phyloP scores from a whole-genome alignment of 2,113 vertebrate species.

The Alectura lathami region DNA sequence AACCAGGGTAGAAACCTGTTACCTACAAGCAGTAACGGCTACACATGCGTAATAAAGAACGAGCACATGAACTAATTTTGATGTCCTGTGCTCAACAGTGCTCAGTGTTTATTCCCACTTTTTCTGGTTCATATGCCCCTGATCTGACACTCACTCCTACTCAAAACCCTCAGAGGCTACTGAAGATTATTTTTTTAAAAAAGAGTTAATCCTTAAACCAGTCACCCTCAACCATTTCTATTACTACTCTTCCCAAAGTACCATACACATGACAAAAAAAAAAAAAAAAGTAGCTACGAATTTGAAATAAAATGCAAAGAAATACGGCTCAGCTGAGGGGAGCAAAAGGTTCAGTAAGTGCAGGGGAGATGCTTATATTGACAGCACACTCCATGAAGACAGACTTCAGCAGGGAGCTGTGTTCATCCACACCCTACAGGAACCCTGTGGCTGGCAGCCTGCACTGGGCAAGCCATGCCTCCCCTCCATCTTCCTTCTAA shows the following conservation, averaged over 20 bases:
- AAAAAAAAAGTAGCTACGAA: background rate
- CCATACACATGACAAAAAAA: background rate
- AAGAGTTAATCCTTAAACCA: background rate
- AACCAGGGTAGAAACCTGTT: background rate
- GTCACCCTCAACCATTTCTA: background rate
- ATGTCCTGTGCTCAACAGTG: background rate
- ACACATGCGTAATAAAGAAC: fast-evolving
- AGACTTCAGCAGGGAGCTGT: background rate
- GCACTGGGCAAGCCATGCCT: background rate
- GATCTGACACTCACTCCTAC: background rate
- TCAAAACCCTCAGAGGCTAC: background rate
- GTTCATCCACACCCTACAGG: background rate
- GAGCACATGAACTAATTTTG: background rate
- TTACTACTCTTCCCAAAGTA: background rate
- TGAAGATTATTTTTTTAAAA: background rate
- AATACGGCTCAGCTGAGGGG: background rate
- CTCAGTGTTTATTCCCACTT: background rate
- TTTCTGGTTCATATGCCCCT: background rate
- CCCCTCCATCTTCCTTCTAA: background rate
- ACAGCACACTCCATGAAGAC: background rate
- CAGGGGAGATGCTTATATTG: background rate
- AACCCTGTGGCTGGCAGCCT: background rate
- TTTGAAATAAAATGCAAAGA: background rate
- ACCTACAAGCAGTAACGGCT: background rate
- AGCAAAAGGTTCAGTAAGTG: background rate